A percentile compares a stretch with the other conserved stretches of the same genome.
These are phyloP conservation scores for Cephalopholis sonnerati DNA, from an alignment of 2,113 vertebrate species.

Conservation along the genomic window DNA sequence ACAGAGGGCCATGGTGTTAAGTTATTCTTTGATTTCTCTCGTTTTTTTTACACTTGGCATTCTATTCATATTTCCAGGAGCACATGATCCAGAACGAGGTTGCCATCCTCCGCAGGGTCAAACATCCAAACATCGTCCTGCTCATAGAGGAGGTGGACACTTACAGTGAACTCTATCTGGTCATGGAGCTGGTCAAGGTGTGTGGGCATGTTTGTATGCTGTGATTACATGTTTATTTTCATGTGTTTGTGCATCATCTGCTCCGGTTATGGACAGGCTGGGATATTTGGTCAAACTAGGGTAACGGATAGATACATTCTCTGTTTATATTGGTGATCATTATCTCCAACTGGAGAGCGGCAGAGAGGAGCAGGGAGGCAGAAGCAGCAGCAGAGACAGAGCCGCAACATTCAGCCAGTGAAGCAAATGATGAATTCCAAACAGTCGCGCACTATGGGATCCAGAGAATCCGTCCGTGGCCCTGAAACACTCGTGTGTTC, in stretches of 20 bases:
- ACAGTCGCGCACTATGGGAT: slow-evolving; percentile 41
- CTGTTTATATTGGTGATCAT: slow-evolving; percentile 20
- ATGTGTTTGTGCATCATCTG: not conserved
- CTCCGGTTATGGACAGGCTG: not conserved
- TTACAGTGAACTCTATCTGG: slow-evolving; percentile 95
- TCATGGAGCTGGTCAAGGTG: slow-evolving; percentile 99
- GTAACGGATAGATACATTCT: slow-evolving; percentile 2
- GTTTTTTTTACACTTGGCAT: not conserved
- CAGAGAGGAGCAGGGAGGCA: slow-evolving; percentile 1
- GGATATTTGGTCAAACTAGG: not conserved
- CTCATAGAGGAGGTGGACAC: slow-evolving; percentile 99
- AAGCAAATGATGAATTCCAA: slow-evolving; percentile 55
- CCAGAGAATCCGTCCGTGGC: slow-evolving; percentile 56
- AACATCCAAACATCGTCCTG: slow-evolving; percentile 98
- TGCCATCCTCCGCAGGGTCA: slow-evolving; percentile 96
- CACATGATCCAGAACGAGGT: slow-evolving; percentile 99
- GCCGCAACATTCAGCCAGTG: slow-evolving; percentile 21
- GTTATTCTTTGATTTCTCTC: not conserved
- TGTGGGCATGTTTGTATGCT: slow-evolving; percentile 23
- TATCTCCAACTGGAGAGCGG: slow-evolving; percentile 34
- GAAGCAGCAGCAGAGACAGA: slow-evolving; percentile 36
- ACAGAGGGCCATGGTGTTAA: not conserved
- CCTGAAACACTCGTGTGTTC: slow-evolving; percentile 56
- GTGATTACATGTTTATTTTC: not conserved
- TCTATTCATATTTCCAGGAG: slow-evolving; percentile 85